phyloP scores from a whole-genome alignment of 2,113 vertebrate species.

The Falco punctatus region DNA sequence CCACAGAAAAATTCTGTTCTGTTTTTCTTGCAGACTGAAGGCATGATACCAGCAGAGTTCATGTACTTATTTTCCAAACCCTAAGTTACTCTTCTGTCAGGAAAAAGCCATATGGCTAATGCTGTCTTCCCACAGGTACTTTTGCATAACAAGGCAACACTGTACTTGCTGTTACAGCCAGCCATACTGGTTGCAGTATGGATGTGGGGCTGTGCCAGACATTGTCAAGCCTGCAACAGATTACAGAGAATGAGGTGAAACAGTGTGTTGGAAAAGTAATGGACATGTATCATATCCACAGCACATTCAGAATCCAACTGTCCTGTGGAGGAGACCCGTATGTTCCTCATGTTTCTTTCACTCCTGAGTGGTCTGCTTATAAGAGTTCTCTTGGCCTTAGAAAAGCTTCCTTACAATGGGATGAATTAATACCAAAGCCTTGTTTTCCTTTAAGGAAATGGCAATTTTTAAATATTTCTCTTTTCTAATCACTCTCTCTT shows the following conservation, averaged over 20 bases:
- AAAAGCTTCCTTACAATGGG: neutral
- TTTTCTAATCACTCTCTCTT: neutral
- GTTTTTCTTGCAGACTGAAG: neutral
- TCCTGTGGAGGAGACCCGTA: rapidly evolving
- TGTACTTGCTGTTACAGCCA: neutral
- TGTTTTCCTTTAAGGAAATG: neutral
- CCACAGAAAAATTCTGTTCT: neutral
- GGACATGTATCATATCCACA: neutral
- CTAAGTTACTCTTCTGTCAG: neutral
- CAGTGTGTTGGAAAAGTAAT: neutral
- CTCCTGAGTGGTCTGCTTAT: neutral
- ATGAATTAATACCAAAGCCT: neutral
- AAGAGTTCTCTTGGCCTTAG: neutral
- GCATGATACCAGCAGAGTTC: neutral
- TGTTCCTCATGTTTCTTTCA: neutral
- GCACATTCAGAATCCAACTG: neutral
- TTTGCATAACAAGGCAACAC: neutral
- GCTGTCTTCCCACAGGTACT: neutral
- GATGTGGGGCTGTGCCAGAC: neutral
- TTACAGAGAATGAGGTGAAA: neutral
- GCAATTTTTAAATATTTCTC: too few relatives aligned
- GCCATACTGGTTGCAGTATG: neutral
- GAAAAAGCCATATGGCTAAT: neutral
- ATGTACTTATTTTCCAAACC: neutral
- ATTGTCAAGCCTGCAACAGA: neutral